Evolutionary conservation across 2,113 vertebrate species (phyloP), one percentile per base, ranked within the genome.

Genomic region (Seriola rivoliana): DNA sequence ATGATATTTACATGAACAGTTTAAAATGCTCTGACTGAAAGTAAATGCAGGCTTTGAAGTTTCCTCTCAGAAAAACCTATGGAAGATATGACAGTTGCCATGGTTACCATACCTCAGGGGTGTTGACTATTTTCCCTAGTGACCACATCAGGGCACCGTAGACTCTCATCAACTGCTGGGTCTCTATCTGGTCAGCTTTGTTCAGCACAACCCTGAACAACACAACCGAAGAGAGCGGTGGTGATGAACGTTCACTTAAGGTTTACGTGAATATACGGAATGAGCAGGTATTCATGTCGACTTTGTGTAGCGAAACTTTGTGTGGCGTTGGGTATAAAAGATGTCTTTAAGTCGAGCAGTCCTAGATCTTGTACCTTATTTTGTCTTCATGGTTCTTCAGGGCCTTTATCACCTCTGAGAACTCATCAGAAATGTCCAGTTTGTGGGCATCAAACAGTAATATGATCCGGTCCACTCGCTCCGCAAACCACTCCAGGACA

Each of bases 121-220:
- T 99, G 94, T 99, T 99, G 90, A 99, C 97, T 0, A 99, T 99
- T 95, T 99, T 99, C 5, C 98, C 98, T 86, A 99, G 92, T 0
- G 98, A 99, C 98, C 98, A 99, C 98, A 99, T 99, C 88, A 99
- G 96, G 48, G 98, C 98, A 8, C 98, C 98, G 0, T 99, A 99
- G 1, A 99, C 98, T 5, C 98, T 93, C 98, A 99, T 99, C 88
- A 99, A 82, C 95, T 99, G 98, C 90, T 99, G 98, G 5, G 98
- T 99, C 94, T 99, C 97, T 13, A 99, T 99, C 94, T 99, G 98
- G 93, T 99, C 98, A 0, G 98, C 98, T 86, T 99, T 99, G 95
- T 99, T 99, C 67, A 99, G 95, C 73, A 99, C 98, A 59, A 99
- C 98, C 21, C 98, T 94, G 75, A n/a, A 40, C 13, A 66, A 12